Conservation (phyloP, 2,797 vertebrate species). For the Ceryle rudis region DNA sequence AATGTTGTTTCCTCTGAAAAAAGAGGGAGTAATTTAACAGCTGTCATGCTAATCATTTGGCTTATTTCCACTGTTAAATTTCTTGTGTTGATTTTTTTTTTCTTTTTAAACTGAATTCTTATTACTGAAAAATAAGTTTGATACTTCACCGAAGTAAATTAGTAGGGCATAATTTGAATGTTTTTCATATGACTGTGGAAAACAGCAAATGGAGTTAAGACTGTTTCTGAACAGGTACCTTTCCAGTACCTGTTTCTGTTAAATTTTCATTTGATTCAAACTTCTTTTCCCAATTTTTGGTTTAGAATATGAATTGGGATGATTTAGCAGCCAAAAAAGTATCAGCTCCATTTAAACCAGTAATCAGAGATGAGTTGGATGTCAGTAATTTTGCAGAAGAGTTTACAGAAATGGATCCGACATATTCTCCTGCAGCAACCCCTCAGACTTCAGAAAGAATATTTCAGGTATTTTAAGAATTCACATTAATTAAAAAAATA, state of each 20-base stretch:
- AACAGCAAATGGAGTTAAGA: neutral
- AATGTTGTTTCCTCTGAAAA: neutral
- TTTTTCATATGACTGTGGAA: neutral
- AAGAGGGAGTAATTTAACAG: neutral
- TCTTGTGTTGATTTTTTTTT: neutral
- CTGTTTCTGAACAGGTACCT: neutral
- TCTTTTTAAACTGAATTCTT: neutral
- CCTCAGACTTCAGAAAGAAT: slow-evolving; percentile 95
- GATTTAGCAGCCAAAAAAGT: slow-evolving; percentile 96
- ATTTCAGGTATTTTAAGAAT: slow-evolving; percentile 88
- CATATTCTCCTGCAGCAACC: slow-evolving; percentile 95
- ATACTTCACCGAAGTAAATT: neutral
- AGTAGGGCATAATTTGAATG: neutral
- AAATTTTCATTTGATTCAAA: neutral
- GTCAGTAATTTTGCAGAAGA: slow-evolving; percentile 98
- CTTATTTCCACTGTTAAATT: neutral
- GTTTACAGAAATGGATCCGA: slow-evolving; percentile 99
- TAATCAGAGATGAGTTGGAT: slow-evolving; percentile 96
- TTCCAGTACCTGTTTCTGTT: neutral
- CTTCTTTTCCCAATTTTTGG: slow-evolving; percentile 19
- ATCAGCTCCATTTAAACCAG: slow-evolving; percentile 92
- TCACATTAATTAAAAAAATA: neutral
- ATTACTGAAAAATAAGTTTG: neutral
- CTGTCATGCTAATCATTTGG: neutral
- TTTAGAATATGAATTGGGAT: slow-evolving; percentile 95